phyloP scores from a whole-genome alignment of 2,113 vertebrate species.

The Nasalis larvatus region DNA sequence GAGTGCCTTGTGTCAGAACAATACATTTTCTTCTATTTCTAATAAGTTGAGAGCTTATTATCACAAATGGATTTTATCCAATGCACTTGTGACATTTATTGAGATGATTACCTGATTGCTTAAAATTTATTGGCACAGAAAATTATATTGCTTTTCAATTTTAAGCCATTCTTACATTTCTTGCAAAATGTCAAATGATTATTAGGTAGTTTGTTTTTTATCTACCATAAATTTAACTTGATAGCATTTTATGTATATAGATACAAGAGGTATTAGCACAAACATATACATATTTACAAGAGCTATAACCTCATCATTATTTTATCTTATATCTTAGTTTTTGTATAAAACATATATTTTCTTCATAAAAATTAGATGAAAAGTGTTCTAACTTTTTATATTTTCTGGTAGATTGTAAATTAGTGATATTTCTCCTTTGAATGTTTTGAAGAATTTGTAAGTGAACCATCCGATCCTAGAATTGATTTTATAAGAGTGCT shows the following conservation, averaged over 20 bases:
- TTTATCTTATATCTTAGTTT: background rate
- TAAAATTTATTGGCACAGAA: background rate
- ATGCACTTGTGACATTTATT: background rate
- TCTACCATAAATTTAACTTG: background rate
- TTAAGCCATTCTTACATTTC: background rate
- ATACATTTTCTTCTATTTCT: background rate
- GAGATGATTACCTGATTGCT: background rate
- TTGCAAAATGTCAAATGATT: background rate
- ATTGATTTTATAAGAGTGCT: background rate
- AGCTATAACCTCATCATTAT: background rate
- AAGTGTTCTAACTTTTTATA: background rate
- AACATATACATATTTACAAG: background rate
- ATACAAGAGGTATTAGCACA: no score
- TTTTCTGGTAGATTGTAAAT: background rate
- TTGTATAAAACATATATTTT: background rate
- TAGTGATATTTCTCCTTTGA: background rate
- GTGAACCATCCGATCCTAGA: background rate
- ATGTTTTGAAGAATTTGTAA: background rate
- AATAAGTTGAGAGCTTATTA: background rate
- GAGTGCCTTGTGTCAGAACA: background rate
- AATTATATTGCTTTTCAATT: background rate
- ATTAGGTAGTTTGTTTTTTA: background rate
- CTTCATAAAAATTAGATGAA: background rate
- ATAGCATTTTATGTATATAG: background rate
- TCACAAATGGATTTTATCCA: background rate